Evolutionary conservation across 2,797 vertebrate species (phyloP).

Genomic region (Morus bassanus): DNA sequence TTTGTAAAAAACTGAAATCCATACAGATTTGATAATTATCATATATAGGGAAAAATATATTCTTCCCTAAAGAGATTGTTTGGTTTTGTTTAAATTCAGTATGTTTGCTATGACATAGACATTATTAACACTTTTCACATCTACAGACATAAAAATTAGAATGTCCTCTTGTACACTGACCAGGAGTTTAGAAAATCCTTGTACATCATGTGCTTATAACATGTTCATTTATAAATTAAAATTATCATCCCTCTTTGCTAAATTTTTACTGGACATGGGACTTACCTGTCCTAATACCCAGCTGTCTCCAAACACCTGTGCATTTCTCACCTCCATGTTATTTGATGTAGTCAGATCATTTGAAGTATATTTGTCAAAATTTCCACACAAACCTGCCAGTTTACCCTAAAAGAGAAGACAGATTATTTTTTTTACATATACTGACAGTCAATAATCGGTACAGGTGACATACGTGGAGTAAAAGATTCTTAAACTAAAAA

Average conservation of each 20-base stretch:
- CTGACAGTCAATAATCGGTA: background rate
- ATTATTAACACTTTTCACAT: background rate
- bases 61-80: background rate
- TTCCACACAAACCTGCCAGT: constrained; percentile 92
- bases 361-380: constrained; percentile 97
- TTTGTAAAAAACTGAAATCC: background rate
- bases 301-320: constrained; percentile 95
- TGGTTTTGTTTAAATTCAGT: background rate
- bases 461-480: background rate
- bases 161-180: background rate
- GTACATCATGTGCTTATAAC: background rate
- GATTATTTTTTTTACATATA: background rate
- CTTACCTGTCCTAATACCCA: constrained; percentile 95
- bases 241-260: background rate
- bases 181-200: background rate
- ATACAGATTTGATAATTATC: background rate
- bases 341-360: constrained; percentile 98
- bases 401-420: constrained; percentile 75
- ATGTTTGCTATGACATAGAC: background rate
- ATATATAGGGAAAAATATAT: background rate
- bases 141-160: background rate
- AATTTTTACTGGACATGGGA: background rate
- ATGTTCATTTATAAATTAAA: background rate
- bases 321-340: constrained; percentile 95
- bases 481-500: background rate